phyloP scores from a whole-genome alignment of 2,888 invertebrate species.

The Microctonus aethiopoides region DNA sequence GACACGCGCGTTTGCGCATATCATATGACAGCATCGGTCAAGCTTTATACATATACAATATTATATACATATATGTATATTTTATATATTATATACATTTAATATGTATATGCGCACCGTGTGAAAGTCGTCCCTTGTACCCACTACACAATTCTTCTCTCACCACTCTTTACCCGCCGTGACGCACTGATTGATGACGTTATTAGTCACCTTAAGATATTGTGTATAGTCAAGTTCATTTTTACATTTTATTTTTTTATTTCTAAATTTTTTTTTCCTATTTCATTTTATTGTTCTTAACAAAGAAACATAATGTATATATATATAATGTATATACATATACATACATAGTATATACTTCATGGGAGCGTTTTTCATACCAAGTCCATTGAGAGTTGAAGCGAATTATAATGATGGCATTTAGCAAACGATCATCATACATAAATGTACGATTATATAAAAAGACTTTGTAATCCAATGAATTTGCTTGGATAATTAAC shows the following conservation, averaged over 20 bases:
- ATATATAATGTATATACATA: background rate
- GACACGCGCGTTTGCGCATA: constrained; percentile 49
- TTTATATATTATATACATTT: background rate
- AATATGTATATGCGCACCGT: constrained; percentile 25
- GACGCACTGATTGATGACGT: constrained; percentile 59
- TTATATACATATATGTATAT: background rate
- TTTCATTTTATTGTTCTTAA: background rate
- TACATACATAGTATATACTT: no score
- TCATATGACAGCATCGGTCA: constrained; percentile 57
- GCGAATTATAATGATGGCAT: constrained; percentile 24
- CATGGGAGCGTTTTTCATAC: background rate
- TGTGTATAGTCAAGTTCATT: constrained; percentile 19
- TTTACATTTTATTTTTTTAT: constrained; percentile 3
- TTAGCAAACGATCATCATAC: constrained; percentile 22
- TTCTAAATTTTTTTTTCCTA: no score
- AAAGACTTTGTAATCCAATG: background rate
- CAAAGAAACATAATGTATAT: background rate
- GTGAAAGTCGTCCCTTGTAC: constrained; percentile 13
- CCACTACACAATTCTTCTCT: background rate
- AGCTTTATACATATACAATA: constrained; percentile 53
- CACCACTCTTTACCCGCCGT: background rate
- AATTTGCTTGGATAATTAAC: background rate
- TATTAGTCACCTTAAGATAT: constrained; percentile 57
- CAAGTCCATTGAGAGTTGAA: constrained; percentile 3
- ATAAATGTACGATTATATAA: background rate